phyloP scores from a whole-genome alignment of 2,797 vertebrate species.

The Serranus cabrilla region DNA sequence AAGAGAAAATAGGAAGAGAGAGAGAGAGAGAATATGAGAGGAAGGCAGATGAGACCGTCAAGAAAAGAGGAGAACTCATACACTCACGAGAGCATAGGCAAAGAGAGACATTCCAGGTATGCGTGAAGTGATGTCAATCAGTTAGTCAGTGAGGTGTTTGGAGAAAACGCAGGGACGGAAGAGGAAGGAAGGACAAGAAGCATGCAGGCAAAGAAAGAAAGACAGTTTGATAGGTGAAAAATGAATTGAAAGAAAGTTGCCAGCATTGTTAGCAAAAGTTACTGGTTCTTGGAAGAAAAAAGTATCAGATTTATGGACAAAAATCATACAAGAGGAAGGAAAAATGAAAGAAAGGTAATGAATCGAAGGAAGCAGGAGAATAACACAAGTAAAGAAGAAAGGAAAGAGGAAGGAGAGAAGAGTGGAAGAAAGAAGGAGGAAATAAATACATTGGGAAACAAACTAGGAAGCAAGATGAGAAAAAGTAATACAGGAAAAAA shows the following conservation, averaged over 20 bases:
- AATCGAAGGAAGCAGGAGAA: background rate
- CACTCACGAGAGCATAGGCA: background rate
- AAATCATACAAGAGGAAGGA: background rate
- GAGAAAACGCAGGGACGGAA: background rate
- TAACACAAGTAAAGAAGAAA: background rate
- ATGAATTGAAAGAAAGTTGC: background rate
- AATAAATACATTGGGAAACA: background rate
- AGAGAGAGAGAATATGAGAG: background rate
- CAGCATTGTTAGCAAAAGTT: background rate
- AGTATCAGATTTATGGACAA: background rate
- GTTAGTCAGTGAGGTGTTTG: slow-evolving; percentile 24
- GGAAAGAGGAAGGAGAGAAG: background rate
- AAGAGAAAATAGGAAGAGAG: background rate
- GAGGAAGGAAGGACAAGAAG: background rate
- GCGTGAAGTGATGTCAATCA: slow-evolving; percentile 9
- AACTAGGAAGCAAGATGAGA: background rate
- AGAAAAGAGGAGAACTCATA: slow-evolving; percentile 12
- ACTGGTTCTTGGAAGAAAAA: background rate
- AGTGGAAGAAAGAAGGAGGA: background rate
- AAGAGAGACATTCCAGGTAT: background rate
- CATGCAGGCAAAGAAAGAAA: background rate
- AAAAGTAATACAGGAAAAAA: background rate
- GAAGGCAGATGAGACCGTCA: slow-evolving; percentile 9
- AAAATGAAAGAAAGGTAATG: background rate
- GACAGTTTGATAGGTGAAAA: background rate